Base-by-base conservation (phyloP, 2,888 invertebrate genomes). In the Julus scandinavius region DNA sequence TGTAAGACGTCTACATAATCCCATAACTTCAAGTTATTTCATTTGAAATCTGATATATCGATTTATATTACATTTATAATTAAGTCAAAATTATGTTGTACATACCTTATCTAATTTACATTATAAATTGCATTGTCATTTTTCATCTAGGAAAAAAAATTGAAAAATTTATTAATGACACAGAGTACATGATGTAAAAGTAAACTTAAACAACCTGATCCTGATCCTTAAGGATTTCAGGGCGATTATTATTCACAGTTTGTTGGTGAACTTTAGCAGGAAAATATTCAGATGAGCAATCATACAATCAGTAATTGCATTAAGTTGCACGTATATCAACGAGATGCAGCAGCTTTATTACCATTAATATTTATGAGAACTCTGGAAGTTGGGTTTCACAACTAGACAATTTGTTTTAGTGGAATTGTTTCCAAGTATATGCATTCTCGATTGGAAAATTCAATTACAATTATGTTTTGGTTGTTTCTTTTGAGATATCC, bases 231-330 rank as follows among this genome's bases (percentile, higher is more conserved):
- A 80, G 80, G 80, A 80, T 80, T 38, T 80, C 38, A 38, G 29
- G 38, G 38, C 5, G 80, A 80, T 80, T 80, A 38, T 80, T 80
- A 80, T 80, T 80, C 80, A 80, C 80, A 38, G 6, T 80, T 80
- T 80, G 80, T 80, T 38, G 38, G 80, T 80, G 80, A 72, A 72
- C 72, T 72, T 72, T 72, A 80, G 15, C 80, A 80, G 11, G 20
- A 13, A 80, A 20, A 80, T 80, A 80, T 80, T 80, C 80, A 80
- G 80, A 80, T 80, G 38, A 80, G 80, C 80, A 80, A 38, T 80
- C 80, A 80, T 80, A 80, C 13, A 80, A 80, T 80, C 80, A 80
- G 80, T 38, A 80, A 80, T 80, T 80, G 80, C 80, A 80, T 80
- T 80, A 80, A 9, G 80, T 13, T 13, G 80, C 20, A 80, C 80